phyloP scores from a whole-genome alignment of 2,797 vertebrate species.

The Pseudochirops cupreus region DNA sequence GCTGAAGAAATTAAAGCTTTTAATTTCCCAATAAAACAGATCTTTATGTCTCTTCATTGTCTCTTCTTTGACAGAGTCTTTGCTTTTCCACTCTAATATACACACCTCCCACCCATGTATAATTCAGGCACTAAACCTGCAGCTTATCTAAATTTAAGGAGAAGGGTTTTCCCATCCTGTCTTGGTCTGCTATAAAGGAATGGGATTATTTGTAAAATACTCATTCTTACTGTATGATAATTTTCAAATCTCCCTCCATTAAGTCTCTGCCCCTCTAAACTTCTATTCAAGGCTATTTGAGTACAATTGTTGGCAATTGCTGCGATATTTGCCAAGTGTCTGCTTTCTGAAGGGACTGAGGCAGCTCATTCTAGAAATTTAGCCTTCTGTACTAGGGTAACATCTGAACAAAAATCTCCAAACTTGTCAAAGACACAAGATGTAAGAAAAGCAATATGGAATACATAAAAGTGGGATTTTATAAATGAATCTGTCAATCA shows the following conservation, averaged over 20 bases:
- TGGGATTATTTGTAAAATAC: not conserved
- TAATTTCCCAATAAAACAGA: not conserved
- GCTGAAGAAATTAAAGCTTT: conserved; percentile 6
- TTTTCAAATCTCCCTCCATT: not conserved
- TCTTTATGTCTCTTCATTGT: not conserved
- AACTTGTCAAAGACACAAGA: not conserved
- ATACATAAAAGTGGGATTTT: not conserved
- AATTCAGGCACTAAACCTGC: not conserved
- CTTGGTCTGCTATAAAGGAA: not conserved
- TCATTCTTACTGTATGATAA: not conserved
- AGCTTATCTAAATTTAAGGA: not conserved
- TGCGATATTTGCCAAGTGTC: not conserved
- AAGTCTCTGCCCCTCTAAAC: not conserved
- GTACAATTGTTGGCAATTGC: not conserved
- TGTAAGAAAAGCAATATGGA: not conserved
- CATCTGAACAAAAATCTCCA: not conserved
- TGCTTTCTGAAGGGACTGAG: not conserved
- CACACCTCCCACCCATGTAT: not conserved
- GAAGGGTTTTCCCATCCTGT: not conserved
- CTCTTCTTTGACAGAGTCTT: not conserved
- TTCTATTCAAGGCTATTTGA: not conserved
- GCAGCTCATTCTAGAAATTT: not conserved
- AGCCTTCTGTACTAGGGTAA: not conserved
- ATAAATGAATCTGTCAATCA: not conserved
- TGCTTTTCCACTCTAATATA: not conserved